phyloP scores from a whole-genome alignment of 2,113 vertebrate species.

The Rhabdomys dilectus region DNA sequence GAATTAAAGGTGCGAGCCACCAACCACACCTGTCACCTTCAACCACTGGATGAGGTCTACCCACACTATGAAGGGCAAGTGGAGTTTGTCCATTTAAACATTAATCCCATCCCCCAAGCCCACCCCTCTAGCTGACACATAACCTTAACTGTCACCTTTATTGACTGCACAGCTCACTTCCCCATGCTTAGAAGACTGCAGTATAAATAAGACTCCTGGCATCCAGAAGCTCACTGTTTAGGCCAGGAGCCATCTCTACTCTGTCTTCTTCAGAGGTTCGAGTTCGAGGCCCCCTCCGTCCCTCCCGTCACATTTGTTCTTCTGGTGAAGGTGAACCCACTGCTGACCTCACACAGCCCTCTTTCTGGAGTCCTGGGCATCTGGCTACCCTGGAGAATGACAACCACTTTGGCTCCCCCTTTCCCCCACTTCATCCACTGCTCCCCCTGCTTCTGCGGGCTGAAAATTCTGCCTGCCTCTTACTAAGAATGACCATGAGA shows the following conservation, averaged over 20 bases:
- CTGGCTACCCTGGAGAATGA: not conserved
- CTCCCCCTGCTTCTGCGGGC: not conserved
- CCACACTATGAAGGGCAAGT: not conserved
- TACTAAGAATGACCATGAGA: not conserved
- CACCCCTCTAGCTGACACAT: not conserved
- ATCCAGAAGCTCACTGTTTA: not conserved
- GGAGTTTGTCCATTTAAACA: not conserved
- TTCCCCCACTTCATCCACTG: not conserved
- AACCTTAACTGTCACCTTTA: not conserved
- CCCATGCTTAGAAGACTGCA: not conserved
- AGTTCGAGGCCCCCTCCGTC: not conserved
- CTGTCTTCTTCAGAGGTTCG: not conserved
- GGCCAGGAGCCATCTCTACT: not conserved
- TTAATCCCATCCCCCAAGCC: not conserved
- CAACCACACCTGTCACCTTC: not conserved
- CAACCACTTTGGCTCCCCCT: not conserved
- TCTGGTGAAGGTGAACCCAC: not conserved
- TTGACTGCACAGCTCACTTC: not conserved
- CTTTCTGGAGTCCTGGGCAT: not conserved
- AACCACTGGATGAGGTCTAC: not conserved
- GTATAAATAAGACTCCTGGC: not conserved
- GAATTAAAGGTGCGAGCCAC: not conserved
- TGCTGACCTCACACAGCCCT: no score
- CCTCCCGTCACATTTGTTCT: not conserved
- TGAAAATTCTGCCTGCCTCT: not conserved